phyloP scores from a whole-genome alignment of 2,113 vertebrate species.

The Plestiodon gilberti region DNA sequence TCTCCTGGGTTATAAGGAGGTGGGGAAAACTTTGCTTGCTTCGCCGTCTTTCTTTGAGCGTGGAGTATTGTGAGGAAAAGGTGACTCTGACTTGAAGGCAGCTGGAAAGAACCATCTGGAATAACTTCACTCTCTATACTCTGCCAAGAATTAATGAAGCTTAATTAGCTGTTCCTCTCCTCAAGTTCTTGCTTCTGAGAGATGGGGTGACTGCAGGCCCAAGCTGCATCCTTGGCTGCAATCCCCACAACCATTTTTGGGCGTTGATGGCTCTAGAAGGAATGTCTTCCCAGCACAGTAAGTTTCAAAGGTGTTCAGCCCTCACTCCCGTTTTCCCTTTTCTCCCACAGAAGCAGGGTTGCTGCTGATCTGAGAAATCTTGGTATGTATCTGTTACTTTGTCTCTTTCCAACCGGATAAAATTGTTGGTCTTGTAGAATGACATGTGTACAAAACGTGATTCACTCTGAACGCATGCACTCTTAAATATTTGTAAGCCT shows the following conservation, averaged over 20 bases:
- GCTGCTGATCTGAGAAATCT: not conserved
- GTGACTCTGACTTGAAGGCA: not conserved
- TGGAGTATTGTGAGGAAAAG: not conserved
- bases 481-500: not conserved
- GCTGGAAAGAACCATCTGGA: not conserved
- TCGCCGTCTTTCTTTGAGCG: not conserved
- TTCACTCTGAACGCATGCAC: not conserved
- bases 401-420: not conserved
- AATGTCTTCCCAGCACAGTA: constrained; percentile 1
- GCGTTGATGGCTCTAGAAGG: not conserved
- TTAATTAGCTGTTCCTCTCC: not conserved
- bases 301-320: not conserved
- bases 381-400: constrained; percentile 43
- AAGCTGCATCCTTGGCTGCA: not conserved
- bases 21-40: not conserved
- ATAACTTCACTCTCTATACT: no score
- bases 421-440: not conserved
- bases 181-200: not conserved
- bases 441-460: not conserved
- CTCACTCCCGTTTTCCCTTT: not conserved
- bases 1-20: not conserved
- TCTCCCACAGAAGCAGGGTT: not conserved
- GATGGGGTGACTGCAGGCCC: not conserved
- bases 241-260: not conserved
- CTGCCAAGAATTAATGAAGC: not conserved